These are phyloP conservation scores for Mesaphorura yosii DNA, from an alignment of 1,140 invertebrate genomes.

Conservation along the genomic window DNA sequence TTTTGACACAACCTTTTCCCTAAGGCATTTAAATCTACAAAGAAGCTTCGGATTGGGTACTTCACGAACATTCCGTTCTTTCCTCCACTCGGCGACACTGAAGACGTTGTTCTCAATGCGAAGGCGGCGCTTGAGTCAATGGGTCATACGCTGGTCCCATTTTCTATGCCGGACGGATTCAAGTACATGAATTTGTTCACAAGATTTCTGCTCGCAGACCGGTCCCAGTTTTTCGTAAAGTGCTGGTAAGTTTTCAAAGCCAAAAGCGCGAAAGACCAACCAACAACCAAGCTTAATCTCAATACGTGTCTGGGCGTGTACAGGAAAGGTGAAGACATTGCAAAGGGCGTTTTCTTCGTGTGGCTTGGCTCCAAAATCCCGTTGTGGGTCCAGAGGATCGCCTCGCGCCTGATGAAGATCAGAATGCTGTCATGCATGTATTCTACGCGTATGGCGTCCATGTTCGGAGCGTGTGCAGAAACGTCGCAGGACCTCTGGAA, in stretches of 20 bases:
- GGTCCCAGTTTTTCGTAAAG: constrained; percentile 15
- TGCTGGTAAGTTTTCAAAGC: constrained; percentile 10
- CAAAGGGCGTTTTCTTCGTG: constrained; percentile 15
- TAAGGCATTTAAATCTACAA: constrained; percentile 15
- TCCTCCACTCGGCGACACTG: constrained; percentile 19
- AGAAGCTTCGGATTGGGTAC: constrained; percentile 24
- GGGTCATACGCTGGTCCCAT: constrained; percentile 23
- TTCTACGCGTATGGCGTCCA: constrained; percentile 15
- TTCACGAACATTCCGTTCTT: constrained; percentile 17
- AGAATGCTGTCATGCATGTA: constrained; percentile 23
- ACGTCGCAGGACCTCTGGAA: constrained; percentile 25
- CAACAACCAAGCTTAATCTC: background rate
- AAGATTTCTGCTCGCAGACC: constrained; percentile 22
- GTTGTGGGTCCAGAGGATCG: constrained; percentile 11
- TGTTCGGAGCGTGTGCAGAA: constrained; percentile 24
- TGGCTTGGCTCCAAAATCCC: constrained; percentile 19
- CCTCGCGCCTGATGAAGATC: constrained; percentile 14
- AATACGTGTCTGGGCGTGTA: constrained; percentile 1
- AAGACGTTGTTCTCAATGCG: constrained; percentile 12
- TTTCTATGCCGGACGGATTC: constrained; percentile 23
- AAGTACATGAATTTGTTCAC: constrained; percentile 21
- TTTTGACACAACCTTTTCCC: no score
- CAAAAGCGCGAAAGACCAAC: background rate
- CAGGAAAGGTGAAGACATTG: constrained; percentile 29
- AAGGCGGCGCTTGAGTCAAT: constrained; percentile 17